Evolutionary conservation across 1,140 invertebrate species (phyloP).

Genomic region (Odontomachus brunneus): DNA sequence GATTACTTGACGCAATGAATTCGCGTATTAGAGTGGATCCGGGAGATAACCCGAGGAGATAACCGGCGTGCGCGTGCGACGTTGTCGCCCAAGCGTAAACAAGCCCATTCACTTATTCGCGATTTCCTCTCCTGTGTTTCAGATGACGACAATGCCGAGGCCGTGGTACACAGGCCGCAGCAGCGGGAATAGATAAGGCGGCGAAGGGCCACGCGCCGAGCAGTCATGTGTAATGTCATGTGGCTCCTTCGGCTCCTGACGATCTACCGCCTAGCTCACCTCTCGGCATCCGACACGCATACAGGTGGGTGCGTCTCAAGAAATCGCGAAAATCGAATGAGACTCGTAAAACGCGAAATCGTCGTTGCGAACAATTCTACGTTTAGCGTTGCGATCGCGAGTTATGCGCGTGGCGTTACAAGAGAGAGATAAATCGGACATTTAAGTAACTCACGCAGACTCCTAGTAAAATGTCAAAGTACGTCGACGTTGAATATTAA

Average conservation of each 20-base stretch:
- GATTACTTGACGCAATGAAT: conserved; percentile 21
- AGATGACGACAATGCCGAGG: conserved; percentile 79
- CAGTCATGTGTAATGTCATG: conserved; percentile 85
- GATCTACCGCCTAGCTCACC: conserved; percentile 81
- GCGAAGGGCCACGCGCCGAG: conserved; percentile 74
- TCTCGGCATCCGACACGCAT: conserved; percentile 79
- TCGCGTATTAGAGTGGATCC: conserved; percentile 9
- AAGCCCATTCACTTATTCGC: conserved; percentile 34
- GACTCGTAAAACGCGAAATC: too few species aligned
- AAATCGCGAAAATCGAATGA: not conserved
- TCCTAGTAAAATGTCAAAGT: too few species aligned
- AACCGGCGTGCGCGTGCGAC: too few species aligned
- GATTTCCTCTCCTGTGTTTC: conserved; percentile 66
- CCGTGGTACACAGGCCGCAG: conserved; percentile 76
- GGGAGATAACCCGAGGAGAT: conserved; percentile 5
- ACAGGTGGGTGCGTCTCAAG: conserved; percentile 76
- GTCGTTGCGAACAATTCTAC: too few species aligned
- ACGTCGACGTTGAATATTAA: too few species aligned
- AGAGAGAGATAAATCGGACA: not conserved
- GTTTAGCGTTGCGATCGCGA: not conserved
- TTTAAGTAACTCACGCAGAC: too few species aligned
- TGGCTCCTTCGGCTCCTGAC: conserved; percentile 82
- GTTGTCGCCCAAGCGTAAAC: conserved; percentile 14
- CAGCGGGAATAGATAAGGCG: conserved; percentile 81
- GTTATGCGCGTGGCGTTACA: not conserved